Evolutionary conservation across 1,140 invertebrate species (phyloP).

Genomic region (Ectropis grisescens): DNA sequence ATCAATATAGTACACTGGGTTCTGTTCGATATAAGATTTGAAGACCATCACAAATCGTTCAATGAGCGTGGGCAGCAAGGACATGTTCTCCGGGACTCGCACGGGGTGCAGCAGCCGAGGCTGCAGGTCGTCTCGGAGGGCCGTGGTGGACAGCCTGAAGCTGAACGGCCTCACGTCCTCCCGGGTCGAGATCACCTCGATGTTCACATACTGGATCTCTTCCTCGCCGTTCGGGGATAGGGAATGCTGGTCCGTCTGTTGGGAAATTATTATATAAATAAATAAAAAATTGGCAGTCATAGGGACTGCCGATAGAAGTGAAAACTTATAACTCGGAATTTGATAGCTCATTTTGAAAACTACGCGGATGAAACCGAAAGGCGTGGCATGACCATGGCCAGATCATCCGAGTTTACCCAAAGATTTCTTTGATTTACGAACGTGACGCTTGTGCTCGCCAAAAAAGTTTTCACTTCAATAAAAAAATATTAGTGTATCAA

Average conservation of each 20-base stretch:
- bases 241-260: conserved; percentile 79
- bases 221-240: conserved; percentile 73
- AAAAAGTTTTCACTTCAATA: no score
- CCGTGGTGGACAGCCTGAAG: conserved; percentile 81
- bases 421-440: no score
- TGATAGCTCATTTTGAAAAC: no score
- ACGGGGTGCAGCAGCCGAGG: conserved; percentile 82
- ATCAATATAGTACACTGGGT: conserved; percentile 81
- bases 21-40: conserved; percentile 79
- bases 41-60: conserved; percentile 90
- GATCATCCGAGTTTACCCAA: no score
- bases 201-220: conserved; percentile 85
- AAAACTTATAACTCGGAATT: no score
- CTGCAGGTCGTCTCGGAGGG: conserved; percentile 86
- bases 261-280: not conserved
- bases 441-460: no score
- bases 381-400: no score
- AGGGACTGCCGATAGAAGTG: no score
- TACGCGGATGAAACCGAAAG: no score
- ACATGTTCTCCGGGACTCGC: conserved; percentile 81
- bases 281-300: no score
- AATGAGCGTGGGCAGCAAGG: conserved; percentile 82
- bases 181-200: conserved; percentile 79
- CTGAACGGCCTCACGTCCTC: conserved; percentile 71
- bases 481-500: no score